phyloP scores from a whole-genome alignment of 1,140 invertebrate genomes.

The Drosophila teissieri region DNA sequence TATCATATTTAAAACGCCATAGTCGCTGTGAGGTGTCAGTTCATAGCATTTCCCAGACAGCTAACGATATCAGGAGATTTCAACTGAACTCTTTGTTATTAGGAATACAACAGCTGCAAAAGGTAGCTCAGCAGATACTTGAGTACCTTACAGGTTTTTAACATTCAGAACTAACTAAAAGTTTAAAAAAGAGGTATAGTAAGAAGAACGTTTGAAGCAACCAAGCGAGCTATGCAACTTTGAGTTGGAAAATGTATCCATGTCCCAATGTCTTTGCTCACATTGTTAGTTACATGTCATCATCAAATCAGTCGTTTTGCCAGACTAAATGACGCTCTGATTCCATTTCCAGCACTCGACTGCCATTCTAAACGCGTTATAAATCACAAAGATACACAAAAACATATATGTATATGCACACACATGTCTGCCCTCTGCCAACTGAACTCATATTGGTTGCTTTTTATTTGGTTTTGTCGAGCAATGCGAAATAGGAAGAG shows the following conservation, averaged over 20 bases:
- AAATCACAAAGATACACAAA: constrained; percentile 47
- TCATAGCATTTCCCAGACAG: constrained; percentile 6
- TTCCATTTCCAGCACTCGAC: constrained; percentile 26
- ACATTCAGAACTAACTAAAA: neutral
- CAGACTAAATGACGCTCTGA: constrained; percentile 20
- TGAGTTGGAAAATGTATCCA: too few species aligned
- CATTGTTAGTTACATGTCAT: constrained; percentile 17
- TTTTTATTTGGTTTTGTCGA: constrained; percentile 44
- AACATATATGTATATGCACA: constrained; percentile 4
- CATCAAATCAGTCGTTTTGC: constrained; percentile 22
- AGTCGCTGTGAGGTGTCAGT: constrained; percentile 31
- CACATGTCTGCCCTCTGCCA: constrained; percentile 1
- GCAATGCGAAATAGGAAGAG: constrained; percentile 36
- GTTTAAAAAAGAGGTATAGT: too few species aligned
- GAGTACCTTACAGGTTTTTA: neutral
- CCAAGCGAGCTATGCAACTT: too few species aligned
- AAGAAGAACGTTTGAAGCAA: too few species aligned
- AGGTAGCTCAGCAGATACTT: neutral
- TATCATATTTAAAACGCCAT: constrained; percentile 79
- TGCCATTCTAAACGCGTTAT: constrained; percentile 59
- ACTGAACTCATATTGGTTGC: constrained; percentile 21
- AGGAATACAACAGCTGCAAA: neutral
- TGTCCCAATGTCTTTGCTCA: too few species aligned
- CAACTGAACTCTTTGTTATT: neutral
- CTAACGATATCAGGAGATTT: constrained; percentile 6